Evolutionary conservation across 2,113 vertebrate genomes (phyloP).

Genomic region (Phylloscopus trochiloides): DNA sequence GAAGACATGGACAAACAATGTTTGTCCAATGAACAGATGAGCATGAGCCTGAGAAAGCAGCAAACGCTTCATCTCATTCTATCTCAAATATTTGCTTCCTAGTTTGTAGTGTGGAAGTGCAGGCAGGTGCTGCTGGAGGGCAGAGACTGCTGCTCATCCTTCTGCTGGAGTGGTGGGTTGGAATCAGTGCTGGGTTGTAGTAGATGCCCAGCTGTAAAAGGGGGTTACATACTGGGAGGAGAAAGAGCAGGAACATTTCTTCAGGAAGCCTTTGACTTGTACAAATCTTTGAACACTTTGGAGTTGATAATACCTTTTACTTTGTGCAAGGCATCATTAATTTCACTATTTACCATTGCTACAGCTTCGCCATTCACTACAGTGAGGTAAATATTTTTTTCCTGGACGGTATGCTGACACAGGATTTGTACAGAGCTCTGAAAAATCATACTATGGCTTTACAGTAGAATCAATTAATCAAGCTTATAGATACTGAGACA

Average conservation of each 20-base stretch:
- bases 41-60: not conserved
- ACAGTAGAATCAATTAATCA: not conserved
- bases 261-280: not conserved
- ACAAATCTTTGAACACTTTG: not conserved
- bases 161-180: not conserved
- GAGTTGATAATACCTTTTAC: not conserved
- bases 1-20: not conserved
- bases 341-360: not conserved
- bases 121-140: not conserved
- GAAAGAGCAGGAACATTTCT: not conserved
- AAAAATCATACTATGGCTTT: not conserved
- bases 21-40: not conserved
- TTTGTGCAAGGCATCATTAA: not conserved
- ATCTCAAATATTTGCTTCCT: not conserved
- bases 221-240: not conserved
- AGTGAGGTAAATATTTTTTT: not conserved
- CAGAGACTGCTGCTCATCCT: not conserved
- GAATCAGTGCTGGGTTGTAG: not conserved
- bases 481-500: not conserved
- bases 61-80: not conserved
- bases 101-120: not conserved
- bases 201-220: not conserved
- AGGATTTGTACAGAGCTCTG: not conserved
- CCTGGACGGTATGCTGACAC: not conserved
- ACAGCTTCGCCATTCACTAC: not conserved